Percentiles rank a stretch among this genome's conserved stretches.
Conservation (phyloP, 2,888 invertebrate genomes). For the Dinocampus coccinellae region DNA sequence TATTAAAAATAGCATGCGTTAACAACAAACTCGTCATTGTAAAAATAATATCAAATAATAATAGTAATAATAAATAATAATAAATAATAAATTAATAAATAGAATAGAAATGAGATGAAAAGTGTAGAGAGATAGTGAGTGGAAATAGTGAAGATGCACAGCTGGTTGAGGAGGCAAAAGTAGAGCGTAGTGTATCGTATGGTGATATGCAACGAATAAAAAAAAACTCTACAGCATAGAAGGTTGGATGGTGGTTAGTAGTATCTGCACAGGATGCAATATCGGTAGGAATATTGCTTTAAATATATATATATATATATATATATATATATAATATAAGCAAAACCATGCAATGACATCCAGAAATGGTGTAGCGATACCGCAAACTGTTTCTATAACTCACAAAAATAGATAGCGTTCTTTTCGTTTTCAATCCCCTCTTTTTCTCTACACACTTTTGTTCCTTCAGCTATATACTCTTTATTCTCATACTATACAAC, state of each 20-base stretch:
- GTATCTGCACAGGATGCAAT: conserved; percentile 51
- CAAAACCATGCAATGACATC: conserved; percentile 43
- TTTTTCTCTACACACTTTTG: background rate
- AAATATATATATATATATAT: conserved; percentile 55
- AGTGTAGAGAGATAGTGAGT: too few species aligned
- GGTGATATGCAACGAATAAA: conserved; percentile 28
- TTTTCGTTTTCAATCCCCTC: too few species aligned
- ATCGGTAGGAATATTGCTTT: conserved; percentile 58
- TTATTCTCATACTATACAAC: background rate
- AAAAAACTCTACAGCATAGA: conserved; percentile 34
- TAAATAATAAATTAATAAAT: background rate
- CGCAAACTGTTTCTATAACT: conserved; percentile 62
- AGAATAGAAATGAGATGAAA: background rate
- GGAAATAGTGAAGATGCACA: background rate
- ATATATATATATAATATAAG: background rate
- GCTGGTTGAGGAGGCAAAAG: background rate
- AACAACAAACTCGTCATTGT: conserved; percentile 16
- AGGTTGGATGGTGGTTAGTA: conserved; percentile 40
- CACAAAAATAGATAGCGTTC: conserved; percentile 46
- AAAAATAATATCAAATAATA: conserved; percentile 9
- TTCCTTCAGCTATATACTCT: conserved; percentile 24
- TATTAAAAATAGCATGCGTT: background rate
- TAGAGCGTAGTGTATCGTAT: background rate
- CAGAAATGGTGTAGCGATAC: conserved; percentile 56
- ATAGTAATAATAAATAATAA: too few species aligned